Evolutionary conservation across 2,888 invertebrate genomes (phyloP), one percentile per base, ranked within the genome.

Genomic region (Melinaea menophilus): DNA sequence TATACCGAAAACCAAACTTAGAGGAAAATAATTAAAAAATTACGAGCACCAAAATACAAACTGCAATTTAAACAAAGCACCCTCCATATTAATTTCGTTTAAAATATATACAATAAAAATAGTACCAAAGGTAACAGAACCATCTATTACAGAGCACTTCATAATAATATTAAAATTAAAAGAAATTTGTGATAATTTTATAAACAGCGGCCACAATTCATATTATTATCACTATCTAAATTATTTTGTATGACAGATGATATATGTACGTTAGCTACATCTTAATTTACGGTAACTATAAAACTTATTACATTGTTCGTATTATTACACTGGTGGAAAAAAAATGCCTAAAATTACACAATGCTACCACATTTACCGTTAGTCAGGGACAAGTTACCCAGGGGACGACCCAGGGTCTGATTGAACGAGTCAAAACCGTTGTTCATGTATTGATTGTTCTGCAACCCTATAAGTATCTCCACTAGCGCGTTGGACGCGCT

Each of bases 291-390:
- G 51, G 51, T 51, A 51, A 51, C 51, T 51, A 31, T 31, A 9
- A 51, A 59, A 59, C 60, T 55, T 55, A n/a, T 34, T 41, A 41
- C 41, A 41, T 7, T 9, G 11, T 41, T 41, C 41, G 9, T 41
- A 41, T 9, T 3, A 11, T 2, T 41, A 2, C 41, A 41, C 5
- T 11, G 41, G 9, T 41, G 11, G 41, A 61, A 58, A 51, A 63
- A 13, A 35, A 47, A 34, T 33, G 31, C n/a, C 12, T 41, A 55
- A 58, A 48, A 62, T 68, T 83, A 90, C 58, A 90, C 90, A 63
- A 90, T 86, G 63, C 90, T 90, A 0, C 89, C 90, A 64, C 90
- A 89, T 63, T 90, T 90, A 0, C 90, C 90, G 64, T 90, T 90
- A 7, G 85, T 89, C 51, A 90, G 66, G 0, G 90, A 88, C 12